These are phyloP conservation scores for Pseudomyrmex cubaensis DNA, from an alignment of 1,140 invertebrate genomes.

Conservation along the genomic window DNA sequence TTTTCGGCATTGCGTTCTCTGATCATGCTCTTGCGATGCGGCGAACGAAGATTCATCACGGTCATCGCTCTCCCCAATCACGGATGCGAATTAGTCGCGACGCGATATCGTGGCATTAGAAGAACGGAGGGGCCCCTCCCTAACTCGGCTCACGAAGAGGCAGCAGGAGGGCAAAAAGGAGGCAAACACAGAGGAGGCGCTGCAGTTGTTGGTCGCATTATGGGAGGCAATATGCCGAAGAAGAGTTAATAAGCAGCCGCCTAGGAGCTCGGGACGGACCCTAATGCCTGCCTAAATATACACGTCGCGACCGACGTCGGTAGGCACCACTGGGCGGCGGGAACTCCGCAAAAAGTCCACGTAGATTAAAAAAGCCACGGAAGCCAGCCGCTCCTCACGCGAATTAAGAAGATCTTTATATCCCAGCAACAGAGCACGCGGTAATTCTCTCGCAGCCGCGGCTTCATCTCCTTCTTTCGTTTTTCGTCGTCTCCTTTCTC, in stretches of 20 bases:
- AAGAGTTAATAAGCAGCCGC: slow-evolving; percentile 75
- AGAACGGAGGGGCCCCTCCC: background rate
- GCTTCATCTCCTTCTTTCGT: background rate
- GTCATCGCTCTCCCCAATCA: slow-evolving; percentile 14
- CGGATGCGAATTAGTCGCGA: slow-evolving; percentile 35
- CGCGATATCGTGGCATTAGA: slow-evolving; percentile 44
- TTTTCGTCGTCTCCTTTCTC: background rate
- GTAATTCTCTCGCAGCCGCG: background rate
- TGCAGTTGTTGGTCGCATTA: slow-evolving; percentile 66
- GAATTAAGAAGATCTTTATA: slow-evolving; percentile 64
- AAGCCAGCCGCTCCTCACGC: slow-evolving; percentile 48
- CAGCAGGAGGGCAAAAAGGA: slow-evolving; percentile 16
- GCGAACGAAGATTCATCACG: background rate
- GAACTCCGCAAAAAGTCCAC: slow-evolving; percentile 59
- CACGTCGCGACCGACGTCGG: slow-evolving; percentile 63
- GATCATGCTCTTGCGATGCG: background rate
- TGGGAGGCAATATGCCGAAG: slow-evolving; percentile 70
- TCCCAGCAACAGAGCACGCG: slow-evolving; percentile 37
- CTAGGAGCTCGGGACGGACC: slow-evolving; percentile 60
- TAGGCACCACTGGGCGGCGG: slow-evolving; percentile 33
- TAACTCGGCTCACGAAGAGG: slow-evolving; percentile 15
- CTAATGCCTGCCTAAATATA: slow-evolving; percentile 78
- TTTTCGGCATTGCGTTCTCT: background rate
- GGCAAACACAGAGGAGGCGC: slow-evolving; percentile 10
- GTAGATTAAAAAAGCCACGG: slow-evolving; percentile 68